Conservation (phyloP, 1,140 invertebrate genomes). For the Lepidurus packardi region DNA sequence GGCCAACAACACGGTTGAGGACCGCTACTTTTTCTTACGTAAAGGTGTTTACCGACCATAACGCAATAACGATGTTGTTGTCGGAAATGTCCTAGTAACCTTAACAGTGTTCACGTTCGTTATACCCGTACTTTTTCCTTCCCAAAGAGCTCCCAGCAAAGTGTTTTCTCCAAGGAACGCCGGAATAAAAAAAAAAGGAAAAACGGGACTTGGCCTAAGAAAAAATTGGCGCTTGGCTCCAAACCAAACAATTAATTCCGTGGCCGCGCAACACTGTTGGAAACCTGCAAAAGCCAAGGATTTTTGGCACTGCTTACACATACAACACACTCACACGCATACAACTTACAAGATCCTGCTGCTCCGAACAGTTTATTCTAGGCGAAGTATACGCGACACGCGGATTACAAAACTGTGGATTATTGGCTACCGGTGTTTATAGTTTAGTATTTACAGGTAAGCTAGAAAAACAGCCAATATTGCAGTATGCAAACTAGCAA, state of each 20-base stretch:
- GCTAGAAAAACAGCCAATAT: not conserved
- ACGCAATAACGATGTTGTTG: constrained; percentile 1
- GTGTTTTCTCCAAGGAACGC: not conserved
- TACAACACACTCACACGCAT: not conserved
- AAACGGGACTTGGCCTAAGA: not conserved
- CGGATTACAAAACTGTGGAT: not conserved
- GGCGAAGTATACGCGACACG: not conserved
- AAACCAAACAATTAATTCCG: constrained; percentile 16
- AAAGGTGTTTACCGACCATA: not conserved
- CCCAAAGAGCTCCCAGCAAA: not conserved
- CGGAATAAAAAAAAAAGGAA: not conserved
- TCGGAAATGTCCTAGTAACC: not conserved
- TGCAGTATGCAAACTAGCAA: not conserved
- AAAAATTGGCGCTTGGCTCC: not conserved
- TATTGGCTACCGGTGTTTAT: not conserved
- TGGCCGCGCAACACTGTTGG: not conserved
- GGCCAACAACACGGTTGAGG: not conserved
- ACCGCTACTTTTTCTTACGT: not conserved
- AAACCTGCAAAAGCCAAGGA: not conserved
- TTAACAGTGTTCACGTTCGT: not conserved
- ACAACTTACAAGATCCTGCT: not conserved
- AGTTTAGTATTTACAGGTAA: not conserved
- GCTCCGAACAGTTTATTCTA: constrained; percentile 5
- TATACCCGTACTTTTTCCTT: not conserved
- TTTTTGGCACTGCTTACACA: not conserved